Conservation (phyloP, 2,113 vertebrate genomes). For the Fulmarus glacialis region DNA sequence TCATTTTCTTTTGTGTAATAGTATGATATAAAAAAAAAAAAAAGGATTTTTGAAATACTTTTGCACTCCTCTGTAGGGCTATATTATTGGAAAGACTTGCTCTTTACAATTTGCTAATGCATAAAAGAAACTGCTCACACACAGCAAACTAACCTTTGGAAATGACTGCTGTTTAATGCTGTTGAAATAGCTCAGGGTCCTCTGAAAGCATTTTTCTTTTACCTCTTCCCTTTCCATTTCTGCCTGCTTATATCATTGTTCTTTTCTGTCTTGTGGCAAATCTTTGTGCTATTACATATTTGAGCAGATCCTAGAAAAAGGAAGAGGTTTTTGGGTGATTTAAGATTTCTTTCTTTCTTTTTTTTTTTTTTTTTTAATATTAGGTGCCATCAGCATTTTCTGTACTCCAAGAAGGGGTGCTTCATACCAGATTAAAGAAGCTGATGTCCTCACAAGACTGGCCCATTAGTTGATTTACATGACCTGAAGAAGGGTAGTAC, state of each 20-base stretch:
- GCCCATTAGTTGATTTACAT: background rate
- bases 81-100: background rate
- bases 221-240: background rate
- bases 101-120: background rate
- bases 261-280: background rate
- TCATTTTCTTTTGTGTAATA: background rate
- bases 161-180: background rate
- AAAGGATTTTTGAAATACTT: background rate
- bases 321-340: background rate
- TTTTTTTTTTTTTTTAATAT: too few species aligned
- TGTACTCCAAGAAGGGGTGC: background rate
- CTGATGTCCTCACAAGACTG: background rate
- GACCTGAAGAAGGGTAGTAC: background rate
- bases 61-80: background rate
- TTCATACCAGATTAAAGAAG: background rate
- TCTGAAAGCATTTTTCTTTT: background rate
- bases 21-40: background rate
- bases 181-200: background rate
- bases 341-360: background rate
- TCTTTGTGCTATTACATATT: background rate
- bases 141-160: background rate
- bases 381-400: background rate
- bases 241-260: background rate
- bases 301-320: background rate
- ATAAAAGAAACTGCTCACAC: background rate